These are phyloP conservation scores for Linyphia triangularis DNA, from an alignment of 2,888 invertebrate genomes.

Conservation along the genomic window DNA sequence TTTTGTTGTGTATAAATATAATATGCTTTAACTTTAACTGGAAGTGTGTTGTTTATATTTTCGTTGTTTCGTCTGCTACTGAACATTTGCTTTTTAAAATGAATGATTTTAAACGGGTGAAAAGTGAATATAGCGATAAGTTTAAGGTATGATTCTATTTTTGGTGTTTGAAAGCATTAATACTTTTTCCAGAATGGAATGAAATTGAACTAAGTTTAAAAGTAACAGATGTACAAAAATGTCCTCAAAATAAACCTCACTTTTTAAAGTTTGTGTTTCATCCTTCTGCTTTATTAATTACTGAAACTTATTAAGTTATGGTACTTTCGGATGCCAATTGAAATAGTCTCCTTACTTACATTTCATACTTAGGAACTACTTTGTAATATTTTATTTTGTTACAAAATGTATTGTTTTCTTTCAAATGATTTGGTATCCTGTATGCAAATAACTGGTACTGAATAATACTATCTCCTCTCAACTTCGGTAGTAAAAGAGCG, in stretches of 20 bases:
- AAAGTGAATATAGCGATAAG: constrained; percentile 51
- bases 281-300: too few relatives aligned
- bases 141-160: constrained; percentile 33
- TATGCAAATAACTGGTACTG: too few relatives aligned
- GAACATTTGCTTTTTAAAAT: neutral
- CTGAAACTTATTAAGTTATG: too few relatives aligned
- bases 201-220: neutral
- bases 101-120: constrained; percentile 61
- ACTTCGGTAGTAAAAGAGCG: too few relatives aligned
- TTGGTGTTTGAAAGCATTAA: neutral
- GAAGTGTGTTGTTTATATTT: neutral
- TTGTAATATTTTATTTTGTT: too few relatives aligned
- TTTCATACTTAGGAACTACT: too few relatives aligned
- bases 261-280: neutral
- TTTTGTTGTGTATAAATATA: too few relatives aligned
- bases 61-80: neutral
- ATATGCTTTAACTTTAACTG: neutral
- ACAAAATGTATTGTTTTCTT: too few relatives aligned
- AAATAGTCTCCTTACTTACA: too few relatives aligned
- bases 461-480: too few relatives aligned
- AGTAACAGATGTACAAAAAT: neutral
- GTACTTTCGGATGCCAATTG: too few relatives aligned
- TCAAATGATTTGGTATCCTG: too few relatives aligned
- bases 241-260: neutral
- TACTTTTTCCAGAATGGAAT: neutral